These are phyloP conservation scores for Volucella inflata DNA, from an alignment of 2,888 invertebrate genomes.

Conservation along the genomic window DNA sequence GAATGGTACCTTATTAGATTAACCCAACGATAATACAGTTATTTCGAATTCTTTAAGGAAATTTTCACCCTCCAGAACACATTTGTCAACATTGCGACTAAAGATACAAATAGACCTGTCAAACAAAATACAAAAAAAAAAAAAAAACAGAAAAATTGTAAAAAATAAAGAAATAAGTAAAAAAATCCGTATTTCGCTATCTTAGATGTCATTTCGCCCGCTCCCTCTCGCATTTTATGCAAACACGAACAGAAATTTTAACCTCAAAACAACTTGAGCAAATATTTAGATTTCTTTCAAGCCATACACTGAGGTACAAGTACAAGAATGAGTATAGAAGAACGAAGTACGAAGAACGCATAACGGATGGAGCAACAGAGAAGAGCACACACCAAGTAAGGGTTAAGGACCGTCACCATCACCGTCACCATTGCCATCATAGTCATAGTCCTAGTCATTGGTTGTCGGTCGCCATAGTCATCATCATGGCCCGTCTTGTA, in stretches of 20 bases:
- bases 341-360: too few relatives aligned
- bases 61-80: conserved; percentile 61
- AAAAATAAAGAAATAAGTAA: conserved; percentile 11
- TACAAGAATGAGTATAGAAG: conserved; percentile 7
- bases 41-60: conserved; percentile 70
- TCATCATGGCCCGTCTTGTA: conserved; percentile 58
- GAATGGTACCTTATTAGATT: conserved; percentile 60
- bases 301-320: conserved; percentile 30
- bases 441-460: conserved; percentile 61
- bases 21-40: conserved; percentile 74
- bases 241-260: conserved; percentile 80
- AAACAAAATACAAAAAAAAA: conserved; percentile 34
- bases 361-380: too few relatives aligned
- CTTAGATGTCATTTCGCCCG: conserved; percentile 65
- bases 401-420: conserved; percentile 77
- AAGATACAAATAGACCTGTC: conserved; percentile 70
- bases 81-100: conserved; percentile 75
- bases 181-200: conserved; percentile 70
- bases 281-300: conserved; percentile 80
- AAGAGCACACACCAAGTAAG: conserved; percentile 55
- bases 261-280: conserved; percentile 83
- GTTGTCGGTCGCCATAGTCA: conserved; percentile 50
- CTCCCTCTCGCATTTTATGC: conserved; percentile 61
- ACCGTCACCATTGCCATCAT: conserved; percentile 18
- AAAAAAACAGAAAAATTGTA: conserved; percentile 4